Base-by-base conservation (phyloP, 2,113 vertebrate species). In the Castor canadensis region DNA sequence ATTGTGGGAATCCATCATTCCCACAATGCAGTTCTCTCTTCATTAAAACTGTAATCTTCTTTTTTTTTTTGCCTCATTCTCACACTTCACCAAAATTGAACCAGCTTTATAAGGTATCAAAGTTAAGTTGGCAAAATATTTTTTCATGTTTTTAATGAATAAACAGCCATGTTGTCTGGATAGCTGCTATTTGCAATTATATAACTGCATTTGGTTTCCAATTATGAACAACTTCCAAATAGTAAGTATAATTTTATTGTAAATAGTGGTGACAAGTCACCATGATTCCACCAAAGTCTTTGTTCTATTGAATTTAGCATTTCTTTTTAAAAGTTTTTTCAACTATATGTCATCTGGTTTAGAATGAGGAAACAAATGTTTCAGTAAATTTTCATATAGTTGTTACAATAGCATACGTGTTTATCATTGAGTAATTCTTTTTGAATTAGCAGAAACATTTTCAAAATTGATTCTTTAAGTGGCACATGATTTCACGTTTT, bases 371-470 rank as follows among this genome's bases (percentile, higher is more conserved):
- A 79, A 32, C 16, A 73, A 56, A 56, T 52, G 4, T 81, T 80
- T n/a, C 4, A 85, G 3, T 35, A 40, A 88, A 2, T 24, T 88
- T n/a, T 60, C 2, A 40, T 69, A 4, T 76, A 66, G 28, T 32
- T 60, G 11, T 56, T 75, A 49, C 45, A 52, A 30, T 58, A 77
- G 28, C 56, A 30, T 87, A 54, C 7, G 66, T 16, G 69, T 20
- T 40, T 83, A 80, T 15, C 6, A 16, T 60, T 79, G 62, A 64
- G 15, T 43, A 84, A 84, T 69, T 93, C 16, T 85, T 88, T 76
- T n/a, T 60, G 71, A 90, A 93, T 35, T 94, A 45, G 22, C 1
- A 88, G 28, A 89, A 80, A 67, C 26, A 66, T 91, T 89, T 93
- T 72, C 9, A 87, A 92, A 92, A 72, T 11, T n/a, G 1, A 77